These are phyloP conservation scores for Agrypnus murinus DNA, from an alignment of 2,888 invertebrate genomes.

Conservation along the genomic window DNA sequence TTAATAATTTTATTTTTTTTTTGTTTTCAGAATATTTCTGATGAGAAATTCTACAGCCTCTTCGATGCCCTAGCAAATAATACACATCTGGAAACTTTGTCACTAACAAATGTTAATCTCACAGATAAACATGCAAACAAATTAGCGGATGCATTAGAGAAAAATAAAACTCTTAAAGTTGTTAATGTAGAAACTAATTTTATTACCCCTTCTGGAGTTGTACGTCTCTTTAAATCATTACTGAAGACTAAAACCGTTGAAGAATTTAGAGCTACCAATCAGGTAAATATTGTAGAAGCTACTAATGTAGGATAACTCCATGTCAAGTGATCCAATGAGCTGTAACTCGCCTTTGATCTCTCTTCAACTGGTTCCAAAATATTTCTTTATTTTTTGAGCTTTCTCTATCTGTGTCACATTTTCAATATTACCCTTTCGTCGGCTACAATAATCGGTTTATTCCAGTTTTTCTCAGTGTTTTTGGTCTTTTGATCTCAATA, in stretches of 20 bases:
- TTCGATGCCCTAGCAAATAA: slow-evolving; percentile 92
- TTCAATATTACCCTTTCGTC: no score
- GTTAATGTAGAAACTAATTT: slow-evolving; percentile 98
- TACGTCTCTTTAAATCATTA: slow-evolving; percentile 89
- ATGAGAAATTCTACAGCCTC: slow-evolving; percentile 93
- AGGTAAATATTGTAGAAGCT: no score
- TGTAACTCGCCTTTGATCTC: no score
- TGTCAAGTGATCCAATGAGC: no score
- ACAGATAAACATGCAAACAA: slow-evolving; percentile 90
- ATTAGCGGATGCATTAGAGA: slow-evolving; percentile 88
- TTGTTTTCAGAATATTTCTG: slow-evolving; percentile 90
- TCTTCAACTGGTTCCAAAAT: no score
- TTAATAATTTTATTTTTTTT: neutral
- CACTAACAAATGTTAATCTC: slow-evolving; percentile 95
- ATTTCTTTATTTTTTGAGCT: no score
- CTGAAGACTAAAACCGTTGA: slow-evolving; percentile 90
- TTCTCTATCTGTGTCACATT: no score
- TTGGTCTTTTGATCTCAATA: no score
- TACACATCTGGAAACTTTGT: slow-evolving; percentile 92
- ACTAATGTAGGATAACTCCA: no score
- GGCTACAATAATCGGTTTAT: no score
- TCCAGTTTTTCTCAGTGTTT: no score
- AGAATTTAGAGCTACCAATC: slow-evolving; percentile 98
- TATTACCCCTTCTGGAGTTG: slow-evolving; percentile 91
- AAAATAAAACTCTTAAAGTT: slow-evolving; percentile 86